phyloP scores from a whole-genome alignment of 2,888 invertebrate genomes.

The Andrena fulva region DNA sequence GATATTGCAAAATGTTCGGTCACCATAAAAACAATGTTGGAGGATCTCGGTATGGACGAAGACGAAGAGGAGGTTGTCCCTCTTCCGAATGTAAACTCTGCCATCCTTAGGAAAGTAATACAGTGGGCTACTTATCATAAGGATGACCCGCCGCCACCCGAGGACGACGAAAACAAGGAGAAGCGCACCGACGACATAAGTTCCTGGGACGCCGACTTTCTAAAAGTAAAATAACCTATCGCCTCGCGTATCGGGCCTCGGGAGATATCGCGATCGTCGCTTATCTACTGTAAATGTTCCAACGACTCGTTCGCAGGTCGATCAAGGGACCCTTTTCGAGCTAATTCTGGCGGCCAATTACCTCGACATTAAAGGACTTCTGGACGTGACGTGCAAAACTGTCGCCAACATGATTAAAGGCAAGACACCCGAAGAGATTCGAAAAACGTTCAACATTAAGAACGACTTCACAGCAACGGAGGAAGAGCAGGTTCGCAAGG shows the following conservation, averaged over 20 bases:
- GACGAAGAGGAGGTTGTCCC: constrained; percentile 98
- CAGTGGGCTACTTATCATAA: constrained; percentile 97
- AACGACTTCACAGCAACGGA: constrained; percentile 98
- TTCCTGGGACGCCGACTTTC: constrained; percentile 99
- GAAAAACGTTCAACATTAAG: constrained; percentile 98
- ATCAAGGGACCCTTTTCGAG: constrained; percentile 98
- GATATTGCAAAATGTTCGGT: constrained; percentile 99
- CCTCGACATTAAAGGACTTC: constrained; percentile 96
- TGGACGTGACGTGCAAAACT: constrained; percentile 99
- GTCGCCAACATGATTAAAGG: constrained; percentile 99
- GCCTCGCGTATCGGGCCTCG: too few species aligned
- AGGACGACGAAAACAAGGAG: constrained; percentile 98
- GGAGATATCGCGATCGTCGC: too few species aligned
- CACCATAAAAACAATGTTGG: constrained; percentile 99
- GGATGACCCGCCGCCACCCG: constrained; percentile 97
- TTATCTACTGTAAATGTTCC: background rate
- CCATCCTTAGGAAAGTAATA: constrained; percentile 97
- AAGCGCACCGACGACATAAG: constrained; percentile 99
- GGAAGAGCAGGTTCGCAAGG: constrained; percentile 98
- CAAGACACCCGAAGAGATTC: constrained; percentile 98
- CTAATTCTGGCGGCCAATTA: constrained; percentile 98
- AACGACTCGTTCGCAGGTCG: constrained; percentile 87
- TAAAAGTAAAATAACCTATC: constrained; percentile 88
- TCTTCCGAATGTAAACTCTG: constrained; percentile 98
- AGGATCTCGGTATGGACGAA: constrained; percentile 96